Evolutionary conservation across 2,113 vertebrate species (phyloP).

Genomic region (Pterocles gutturalis): DNA sequence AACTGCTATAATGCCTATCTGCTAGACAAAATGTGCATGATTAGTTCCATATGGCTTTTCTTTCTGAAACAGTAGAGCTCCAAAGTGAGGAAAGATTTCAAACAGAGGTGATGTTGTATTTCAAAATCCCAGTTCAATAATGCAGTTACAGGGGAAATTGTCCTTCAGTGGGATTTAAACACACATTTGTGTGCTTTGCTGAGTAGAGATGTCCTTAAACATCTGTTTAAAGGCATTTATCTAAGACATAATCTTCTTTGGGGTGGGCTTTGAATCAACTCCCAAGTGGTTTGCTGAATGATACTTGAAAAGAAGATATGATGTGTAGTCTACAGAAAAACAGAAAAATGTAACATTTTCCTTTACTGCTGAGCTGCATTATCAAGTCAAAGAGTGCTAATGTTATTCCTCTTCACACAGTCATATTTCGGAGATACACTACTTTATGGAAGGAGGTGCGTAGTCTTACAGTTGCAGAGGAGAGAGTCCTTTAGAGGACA

Average conservation of each 20-base stretch:
- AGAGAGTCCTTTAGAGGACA: neutral
- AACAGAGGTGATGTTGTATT: neutral
- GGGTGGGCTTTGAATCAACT: neutral
- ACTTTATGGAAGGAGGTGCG: neutral
- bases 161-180: neutral
- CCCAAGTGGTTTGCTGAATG: neutral
- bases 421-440: neutral
- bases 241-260: neutral
- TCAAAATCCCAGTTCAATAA: neutral
- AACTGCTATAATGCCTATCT: constrained; percentile 43
- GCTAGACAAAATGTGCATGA: constrained; percentile 46
- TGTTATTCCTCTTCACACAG: neutral
- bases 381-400: neutral
- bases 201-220: neutral
- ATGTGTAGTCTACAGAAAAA: neutral
- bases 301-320: neutral
- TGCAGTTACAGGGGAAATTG: neutral
- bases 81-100: constrained; percentile 8
- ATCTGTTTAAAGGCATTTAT: neutral
- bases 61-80: neutral
- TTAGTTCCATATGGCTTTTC: constrained; percentile 57
- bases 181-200: neutral
- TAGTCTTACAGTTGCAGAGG: neutral
- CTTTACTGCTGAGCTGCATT: neutral
- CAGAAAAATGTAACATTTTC: neutral